Conservation (phyloP, 2,888 invertebrate species). For the Lissocephala sabroskyi region DNA sequence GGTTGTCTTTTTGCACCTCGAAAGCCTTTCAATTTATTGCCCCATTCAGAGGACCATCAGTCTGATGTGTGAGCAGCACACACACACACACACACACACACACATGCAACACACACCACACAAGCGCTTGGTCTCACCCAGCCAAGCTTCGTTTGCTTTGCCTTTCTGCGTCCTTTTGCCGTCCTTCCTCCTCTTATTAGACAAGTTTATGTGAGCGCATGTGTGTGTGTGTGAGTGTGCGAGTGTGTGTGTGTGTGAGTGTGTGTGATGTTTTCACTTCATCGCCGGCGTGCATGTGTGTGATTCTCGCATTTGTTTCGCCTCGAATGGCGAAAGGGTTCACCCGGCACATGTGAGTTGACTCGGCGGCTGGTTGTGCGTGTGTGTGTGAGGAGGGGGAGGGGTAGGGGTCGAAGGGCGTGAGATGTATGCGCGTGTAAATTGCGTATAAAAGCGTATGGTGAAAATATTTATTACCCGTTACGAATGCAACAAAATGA, state of each 20-base stretch:
- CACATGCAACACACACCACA: background rate
- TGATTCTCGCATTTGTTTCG: background rate
- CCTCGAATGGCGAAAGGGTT: conserved; percentile 32
- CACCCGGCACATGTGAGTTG: conserved; percentile 28
- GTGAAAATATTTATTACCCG: conserved; percentile 70
- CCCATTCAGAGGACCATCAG: too few species aligned
- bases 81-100: background rate
- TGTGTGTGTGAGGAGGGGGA: conserved; percentile 14
- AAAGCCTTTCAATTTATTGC: too few species aligned
- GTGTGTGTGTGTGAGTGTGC: conserved; percentile 4
- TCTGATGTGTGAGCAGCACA: too few species aligned
- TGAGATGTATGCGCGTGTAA: conserved; percentile 61
- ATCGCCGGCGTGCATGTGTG: background rate
- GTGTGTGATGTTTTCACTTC: background rate
- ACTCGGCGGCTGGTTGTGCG: conserved; percentile 15
- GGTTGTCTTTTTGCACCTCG: too few species aligned
- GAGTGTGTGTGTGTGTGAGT: conserved; percentile 16
- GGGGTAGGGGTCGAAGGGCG: too few species aligned
- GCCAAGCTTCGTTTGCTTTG: conserved; percentile 13
- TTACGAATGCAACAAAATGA: conserved; percentile 70
- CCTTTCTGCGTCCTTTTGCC: background rate
- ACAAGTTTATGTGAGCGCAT: conserved; percentile 44
- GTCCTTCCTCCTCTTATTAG: conserved; percentile 45
- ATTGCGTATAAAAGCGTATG: conserved; percentile 66
- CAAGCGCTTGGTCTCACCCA: background rate